Base-by-base conservation (phyloP, 2,888 invertebrate species). In the Acrobasis suavella region DNA sequence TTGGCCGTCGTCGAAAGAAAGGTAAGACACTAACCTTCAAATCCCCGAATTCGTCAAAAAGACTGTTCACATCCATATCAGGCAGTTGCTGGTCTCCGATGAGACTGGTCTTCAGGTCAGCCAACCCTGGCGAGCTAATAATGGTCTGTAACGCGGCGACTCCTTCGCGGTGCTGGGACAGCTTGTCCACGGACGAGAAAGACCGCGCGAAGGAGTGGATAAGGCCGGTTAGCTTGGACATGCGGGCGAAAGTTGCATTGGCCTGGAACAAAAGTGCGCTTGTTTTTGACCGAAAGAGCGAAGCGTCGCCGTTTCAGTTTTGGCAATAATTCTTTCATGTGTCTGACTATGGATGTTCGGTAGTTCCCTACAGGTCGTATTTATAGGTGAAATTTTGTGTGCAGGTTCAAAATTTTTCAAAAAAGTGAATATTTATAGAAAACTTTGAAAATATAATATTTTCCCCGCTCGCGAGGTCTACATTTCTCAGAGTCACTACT, bases 211-310 rank as follows among this genome's bases (percentile, higher is more conserved):
- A 83, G 0, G 87, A 82, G 63, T 89, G 88, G 17, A 93, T 76
- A 0, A 93, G 72, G 1, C 74, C 69, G 0, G 85, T 80, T 50
- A 94, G 73, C 12, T 88, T 86, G 32, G 87, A 81, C 74, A 94
- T 83, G 56, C 92, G 91, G 0, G 91, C 82, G 70, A 94, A 94
- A 0, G 93, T 92, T 7, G 82, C 72, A 78, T 94, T 95, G 0
- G 93, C 93, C 94, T 94, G 6, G 66, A 75, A 65, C 60, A 56
- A 52, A 5, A 37, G 58, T 64, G 39, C n/a, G n/a, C n/a, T n/a
- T n/a, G n/a, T n/a, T n/a, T n/a, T n/a, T n/a, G n/a, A n/a, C n/a
- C n/a, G n/a, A n/a, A n/a, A n/a, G n/a, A n/a, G n/a, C n/a, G n/a
- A n/a, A n/a, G n/a, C n/a, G n/a, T n/a, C n/a, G n/a, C n/a, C n/a